Percentiles rank a stretch among this genome's conserved stretches.
Evolutionary conservation across 1,140 invertebrate species (phyloP).

Genomic region (Ceratina australensis): DNA sequence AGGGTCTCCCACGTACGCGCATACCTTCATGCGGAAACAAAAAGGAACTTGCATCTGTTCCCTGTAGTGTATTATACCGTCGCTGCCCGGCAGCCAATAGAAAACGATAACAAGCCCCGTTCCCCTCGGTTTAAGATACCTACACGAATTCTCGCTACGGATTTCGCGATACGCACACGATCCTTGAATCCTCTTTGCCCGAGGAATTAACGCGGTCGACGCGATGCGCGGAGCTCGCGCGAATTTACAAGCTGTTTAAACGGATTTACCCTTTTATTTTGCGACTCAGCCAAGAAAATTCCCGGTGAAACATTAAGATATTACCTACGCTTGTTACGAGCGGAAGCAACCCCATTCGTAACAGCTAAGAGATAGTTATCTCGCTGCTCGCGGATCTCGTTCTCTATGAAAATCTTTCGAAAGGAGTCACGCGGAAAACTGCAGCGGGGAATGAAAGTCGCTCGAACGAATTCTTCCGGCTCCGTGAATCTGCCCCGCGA

Average conservation of each 20-base stretch:
- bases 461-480: slow-evolving; percentile 42
- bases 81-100: slow-evolving; percentile 5
- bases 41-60: slow-evolving; percentile 32
- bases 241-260: slow-evolving; percentile 47
- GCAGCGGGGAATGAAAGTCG: slow-evolving; percentile 18
- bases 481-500: slow-evolving; percentile 5
- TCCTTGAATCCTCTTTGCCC: slow-evolving; percentile 37
- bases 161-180: slow-evolving; percentile 20
- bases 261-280: slow-evolving; percentile 41
- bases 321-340: background rate
- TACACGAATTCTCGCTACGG: slow-evolving; percentile 20
- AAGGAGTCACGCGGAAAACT: slow-evolving; percentile 7
- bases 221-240: background rate
- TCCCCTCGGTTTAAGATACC: slow-evolving; percentile 20
- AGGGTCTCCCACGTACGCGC: background rate
- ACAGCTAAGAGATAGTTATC: too few species aligned
- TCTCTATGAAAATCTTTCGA: background rate
- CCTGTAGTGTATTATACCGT: slow-evolving; percentile 21
- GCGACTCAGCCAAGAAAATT: slow-evolving; percentile 1
- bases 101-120: slow-evolving; percentile 23
- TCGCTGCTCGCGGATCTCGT: too few species aligned
- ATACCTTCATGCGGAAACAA: slow-evolving; percentile 5
- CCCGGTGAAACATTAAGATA: slow-evolving; percentile 1
- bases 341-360: background rate
- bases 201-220: slow-evolving; percentile 30